Evolutionary conservation across 2,113 vertebrate genomes (phyloP).

Genomic region (Petroica traversi): DNA sequence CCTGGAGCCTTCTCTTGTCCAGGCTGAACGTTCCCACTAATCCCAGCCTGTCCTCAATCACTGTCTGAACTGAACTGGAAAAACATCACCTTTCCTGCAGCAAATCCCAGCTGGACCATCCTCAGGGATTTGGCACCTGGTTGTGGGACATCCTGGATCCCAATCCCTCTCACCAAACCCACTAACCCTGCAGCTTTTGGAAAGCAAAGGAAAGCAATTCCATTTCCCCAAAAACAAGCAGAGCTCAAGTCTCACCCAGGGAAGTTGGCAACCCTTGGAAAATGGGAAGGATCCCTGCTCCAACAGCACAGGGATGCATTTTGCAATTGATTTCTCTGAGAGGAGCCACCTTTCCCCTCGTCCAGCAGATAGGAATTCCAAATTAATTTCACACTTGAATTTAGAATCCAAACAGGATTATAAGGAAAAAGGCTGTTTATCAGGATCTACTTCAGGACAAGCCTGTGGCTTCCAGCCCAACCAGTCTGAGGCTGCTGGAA

Average conservation of each 20-base stretch:
- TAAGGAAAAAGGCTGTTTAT: neutral
- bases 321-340: rapidly evolving
- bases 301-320: neutral
- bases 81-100: neutral
- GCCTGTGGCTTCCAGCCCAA: neutral
- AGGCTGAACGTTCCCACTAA: neutral
- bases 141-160: neutral
- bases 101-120: neutral
- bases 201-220: neutral
- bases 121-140: neutral
- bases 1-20: neutral
- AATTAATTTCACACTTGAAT: neutral
- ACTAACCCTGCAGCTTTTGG: rapidly evolving
- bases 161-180: neutral
- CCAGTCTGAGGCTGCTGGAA: neutral
- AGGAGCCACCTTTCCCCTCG: neutral
- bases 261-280: neutral
- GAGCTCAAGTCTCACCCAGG: neutral
- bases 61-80: rapidly evolving
- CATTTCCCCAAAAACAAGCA: neutral
- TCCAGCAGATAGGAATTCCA: neutral
- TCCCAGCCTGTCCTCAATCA: neutral
- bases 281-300: rapidly evolving
- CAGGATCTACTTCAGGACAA: neutral
- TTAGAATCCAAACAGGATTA: constrained; percentile 1